These are phyloP conservation scores for Acridotheres tristis DNA, from an alignment of 2,797 vertebrate species.

Conservation along the genomic window DNA sequence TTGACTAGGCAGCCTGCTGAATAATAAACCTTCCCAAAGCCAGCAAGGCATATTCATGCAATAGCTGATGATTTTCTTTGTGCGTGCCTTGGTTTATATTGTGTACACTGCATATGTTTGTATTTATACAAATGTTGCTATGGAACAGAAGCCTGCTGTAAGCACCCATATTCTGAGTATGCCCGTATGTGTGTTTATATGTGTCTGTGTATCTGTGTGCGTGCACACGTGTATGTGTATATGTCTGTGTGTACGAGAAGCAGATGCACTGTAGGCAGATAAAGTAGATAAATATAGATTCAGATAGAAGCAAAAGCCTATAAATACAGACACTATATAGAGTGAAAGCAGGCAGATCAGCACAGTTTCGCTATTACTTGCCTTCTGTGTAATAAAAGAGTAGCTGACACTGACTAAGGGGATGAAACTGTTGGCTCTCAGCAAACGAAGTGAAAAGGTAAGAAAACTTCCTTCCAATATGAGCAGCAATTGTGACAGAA, in stretches of 20 bases:
- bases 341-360: conserved; percentile 69
- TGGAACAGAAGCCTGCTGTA: conserved; percentile 63
- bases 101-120: conserved; percentile 60
- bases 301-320: conserved; percentile 78
- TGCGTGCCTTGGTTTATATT: conserved; percentile 34
- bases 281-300: conserved; percentile 81
- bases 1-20: neutral
- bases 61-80: conserved; percentile 33
- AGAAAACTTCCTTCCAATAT: conserved; percentile 69
- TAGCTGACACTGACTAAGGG: conserved; percentile 69
- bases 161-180: conserved; percentile 53
- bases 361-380: conserved; percentile 73
- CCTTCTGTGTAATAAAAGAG: conserved; percentile 71
- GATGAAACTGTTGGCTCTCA: conserved; percentile 70
- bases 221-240: conserved; percentile 66
- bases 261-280: conserved; percentile 83
- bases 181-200: conserved; percentile 74
- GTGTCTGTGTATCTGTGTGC: conserved; percentile 57
- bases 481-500: conserved; percentile 49
- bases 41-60: conserved; percentile 5
- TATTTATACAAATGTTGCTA: conserved; percentile 66
- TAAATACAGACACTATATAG: conserved; percentile 78
- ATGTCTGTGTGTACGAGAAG: conserved; percentile 80
- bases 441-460: conserved; percentile 69
- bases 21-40: conserved; percentile 27